Percentiles rank a stretch among this genome's conserved stretches.
Evolutionary conservation across 2,113 vertebrate species (phyloP).

Genomic region (Ctenodactylus gundi): DNA sequence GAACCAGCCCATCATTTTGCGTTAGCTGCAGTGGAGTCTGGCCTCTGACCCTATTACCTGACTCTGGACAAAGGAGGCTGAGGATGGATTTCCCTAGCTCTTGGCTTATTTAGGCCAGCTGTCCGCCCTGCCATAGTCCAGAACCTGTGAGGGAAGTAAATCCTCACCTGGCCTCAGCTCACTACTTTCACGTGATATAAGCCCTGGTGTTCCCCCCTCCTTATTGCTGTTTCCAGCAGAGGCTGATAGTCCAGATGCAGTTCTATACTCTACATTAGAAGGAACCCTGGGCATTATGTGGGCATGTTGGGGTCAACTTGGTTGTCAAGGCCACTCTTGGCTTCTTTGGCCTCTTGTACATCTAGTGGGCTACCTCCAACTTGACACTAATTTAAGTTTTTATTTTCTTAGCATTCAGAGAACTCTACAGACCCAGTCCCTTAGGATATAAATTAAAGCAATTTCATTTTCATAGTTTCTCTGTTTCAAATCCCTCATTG

Average conservation of each 20-base stretch:
- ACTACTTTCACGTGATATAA: fast-evolving
- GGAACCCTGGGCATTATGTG: neutral
- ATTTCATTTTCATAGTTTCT: slow-evolving; percentile 68
- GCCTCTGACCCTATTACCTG: neutral
- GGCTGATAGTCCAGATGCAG: neutral
- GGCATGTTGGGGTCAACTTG: neutral
- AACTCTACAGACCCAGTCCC: neutral
- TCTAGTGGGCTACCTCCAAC: neutral
- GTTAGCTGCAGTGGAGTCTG: neutral
- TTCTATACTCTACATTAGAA: neutral
- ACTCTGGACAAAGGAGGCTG: neutral
- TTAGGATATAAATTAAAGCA: slow-evolving; percentile 62
- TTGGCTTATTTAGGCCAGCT: neutral
- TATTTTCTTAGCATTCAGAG: slow-evolving; percentile 49
- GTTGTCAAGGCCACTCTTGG: neutral
- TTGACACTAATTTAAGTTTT: slow-evolving; percentile 1
- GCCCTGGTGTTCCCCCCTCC: neutral
- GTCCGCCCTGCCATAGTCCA: neutral
- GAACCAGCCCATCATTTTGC: neutral
- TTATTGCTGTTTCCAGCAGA: neutral
- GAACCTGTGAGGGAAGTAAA: neutral
- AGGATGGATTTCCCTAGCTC: neutral
- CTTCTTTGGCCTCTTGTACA: neutral
- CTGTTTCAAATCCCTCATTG: slow-evolving; percentile 60
- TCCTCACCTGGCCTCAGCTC: neutral